These are phyloP conservation scores for Horisme vitalbata DNA, from an alignment of 2,888 invertebrate species.

Conservation along the genomic window DNA sequence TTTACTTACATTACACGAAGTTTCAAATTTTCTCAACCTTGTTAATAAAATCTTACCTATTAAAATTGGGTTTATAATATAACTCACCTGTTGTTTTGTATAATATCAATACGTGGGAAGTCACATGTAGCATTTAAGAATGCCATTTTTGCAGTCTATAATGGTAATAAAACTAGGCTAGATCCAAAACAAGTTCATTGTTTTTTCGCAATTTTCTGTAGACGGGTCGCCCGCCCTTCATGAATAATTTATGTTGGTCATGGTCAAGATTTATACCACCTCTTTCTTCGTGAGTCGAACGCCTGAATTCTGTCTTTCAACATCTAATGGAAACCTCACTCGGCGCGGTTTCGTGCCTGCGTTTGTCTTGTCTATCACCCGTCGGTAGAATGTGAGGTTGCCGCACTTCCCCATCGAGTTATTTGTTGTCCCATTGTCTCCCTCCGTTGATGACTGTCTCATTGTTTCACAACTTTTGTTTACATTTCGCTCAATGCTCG, in stretches of 20 bases:
- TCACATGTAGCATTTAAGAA: constrained; percentile 13
- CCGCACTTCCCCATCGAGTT: constrained; percentile 66
- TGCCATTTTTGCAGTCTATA: constrained; percentile 16
- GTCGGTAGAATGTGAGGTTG: constrained; percentile 51
- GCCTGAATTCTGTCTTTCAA: constrained; percentile 56
- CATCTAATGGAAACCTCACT: constrained; percentile 69
- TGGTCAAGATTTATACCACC: constrained; percentile 53
- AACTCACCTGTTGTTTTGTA: constrained; percentile 14
- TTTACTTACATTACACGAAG: constrained; percentile 29
- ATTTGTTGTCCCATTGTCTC: constrained; percentile 77
- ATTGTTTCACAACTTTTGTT: constrained; percentile 76
- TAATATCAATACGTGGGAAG: constrained; percentile 21
- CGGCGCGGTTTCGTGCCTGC: constrained; percentile 54
- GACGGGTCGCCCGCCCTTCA: constrained; percentile 47
- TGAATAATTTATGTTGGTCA: constrained; percentile 66
- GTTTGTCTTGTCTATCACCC: constrained; percentile 78
- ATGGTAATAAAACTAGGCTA: constrained; percentile 4
- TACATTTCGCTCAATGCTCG: constrained; percentile 65
- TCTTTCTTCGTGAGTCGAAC: constrained; percentile 33
- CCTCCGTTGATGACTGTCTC: constrained; percentile 66
- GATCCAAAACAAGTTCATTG: constrained; percentile 33
- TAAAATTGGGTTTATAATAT: too few relatives aligned
- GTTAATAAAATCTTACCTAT: too few relatives aligned
- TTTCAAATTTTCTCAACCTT: constrained; percentile 15
- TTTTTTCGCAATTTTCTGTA: constrained; percentile 36